Evolutionary conservation across 2,797 vertebrate genomes (phyloP).

Genomic region (Neopelma chrysocephalum): DNA sequence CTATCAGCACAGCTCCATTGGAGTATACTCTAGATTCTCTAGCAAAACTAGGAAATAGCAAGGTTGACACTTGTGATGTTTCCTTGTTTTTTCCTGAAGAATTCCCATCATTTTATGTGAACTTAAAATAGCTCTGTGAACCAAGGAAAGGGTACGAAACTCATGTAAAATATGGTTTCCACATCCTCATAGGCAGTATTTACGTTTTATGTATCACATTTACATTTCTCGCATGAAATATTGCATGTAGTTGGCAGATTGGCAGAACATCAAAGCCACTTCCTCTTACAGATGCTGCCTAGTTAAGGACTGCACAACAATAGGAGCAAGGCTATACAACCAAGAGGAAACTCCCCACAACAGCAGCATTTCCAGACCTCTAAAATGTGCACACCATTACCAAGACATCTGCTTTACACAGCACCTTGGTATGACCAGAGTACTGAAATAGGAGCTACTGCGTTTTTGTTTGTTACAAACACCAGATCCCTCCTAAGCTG

Average conservation of each 20-base stretch:
- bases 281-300: slow-evolving; percentile 59
- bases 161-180: not conserved
- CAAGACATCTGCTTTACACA: not conserved
- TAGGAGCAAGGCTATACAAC: not conserved
- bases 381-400: not conserved
- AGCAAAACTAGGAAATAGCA: not conserved
- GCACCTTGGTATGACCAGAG: not conserved
- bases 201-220: not conserved
- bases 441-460: slow-evolving; percentile 20
- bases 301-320: not conserved
- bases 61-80: not conserved
- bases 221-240: not conserved
- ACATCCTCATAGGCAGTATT: not conserved
- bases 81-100: not conserved
- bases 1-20: not conserved
- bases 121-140: not conserved
- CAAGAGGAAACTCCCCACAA: not conserved
- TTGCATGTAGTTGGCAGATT: not conserved
- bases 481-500: not conserved
- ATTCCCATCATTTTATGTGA: not conserved
- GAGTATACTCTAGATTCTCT: not conserved
- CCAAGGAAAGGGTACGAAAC: not conserved
- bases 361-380: not conserved
- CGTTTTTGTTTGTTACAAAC: slow-evolving; percentile 27
- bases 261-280: slow-evolving; percentile 38